These are phyloP conservation scores for Priapulus caudatus DNA, from an alignment of 2,888 invertebrate species.

Conservation along the genomic window DNA sequence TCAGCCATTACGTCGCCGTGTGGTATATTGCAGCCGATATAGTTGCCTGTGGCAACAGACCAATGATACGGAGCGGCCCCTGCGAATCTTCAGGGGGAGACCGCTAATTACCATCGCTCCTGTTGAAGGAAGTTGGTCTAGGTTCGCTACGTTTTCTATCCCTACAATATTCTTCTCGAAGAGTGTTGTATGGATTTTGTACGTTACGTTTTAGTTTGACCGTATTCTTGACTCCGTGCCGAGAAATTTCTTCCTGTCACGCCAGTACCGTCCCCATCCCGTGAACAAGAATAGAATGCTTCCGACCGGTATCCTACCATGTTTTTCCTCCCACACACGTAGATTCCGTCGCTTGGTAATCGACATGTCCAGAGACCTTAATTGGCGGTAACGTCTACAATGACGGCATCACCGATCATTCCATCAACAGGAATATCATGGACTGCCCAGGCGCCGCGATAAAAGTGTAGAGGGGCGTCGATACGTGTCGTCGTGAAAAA, in stretches of 20 bases:
- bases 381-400: background rate
- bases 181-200: constrained; percentile 16
- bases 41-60: too few relatives aligned
- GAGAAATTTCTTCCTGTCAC: constrained; percentile 27
- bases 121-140: constrained; percentile 23
- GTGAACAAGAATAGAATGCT: constrained; percentile 41
- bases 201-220: too few relatives aligned
- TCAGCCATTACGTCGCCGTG: too few relatives aligned
- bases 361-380: background rate
- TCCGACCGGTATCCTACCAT: too few relatives aligned
- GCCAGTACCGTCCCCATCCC: constrained; percentile 36
- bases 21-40: too few relatives aligned
- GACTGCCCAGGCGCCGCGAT: too few relatives aligned
- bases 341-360: constrained; percentile 28
- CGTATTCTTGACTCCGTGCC: constrained; percentile 31
- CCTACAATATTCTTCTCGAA: constrained; percentile 22
- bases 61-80: constrained; percentile 26
- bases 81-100: constrained; percentile 28
- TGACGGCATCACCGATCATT: constrained; percentile 35
- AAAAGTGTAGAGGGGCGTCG: constrained; percentile 52
- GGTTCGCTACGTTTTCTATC: constrained; percentile 27
- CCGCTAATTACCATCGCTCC: constrained; percentile 24
- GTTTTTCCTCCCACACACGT: too few relatives aligned
- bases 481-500: constrained; percentile 54
- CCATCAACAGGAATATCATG: constrained; percentile 43